Base-by-base conservation (phyloP, 1,140 invertebrate species). In the Parasteatoda tepidariorum region DNA sequence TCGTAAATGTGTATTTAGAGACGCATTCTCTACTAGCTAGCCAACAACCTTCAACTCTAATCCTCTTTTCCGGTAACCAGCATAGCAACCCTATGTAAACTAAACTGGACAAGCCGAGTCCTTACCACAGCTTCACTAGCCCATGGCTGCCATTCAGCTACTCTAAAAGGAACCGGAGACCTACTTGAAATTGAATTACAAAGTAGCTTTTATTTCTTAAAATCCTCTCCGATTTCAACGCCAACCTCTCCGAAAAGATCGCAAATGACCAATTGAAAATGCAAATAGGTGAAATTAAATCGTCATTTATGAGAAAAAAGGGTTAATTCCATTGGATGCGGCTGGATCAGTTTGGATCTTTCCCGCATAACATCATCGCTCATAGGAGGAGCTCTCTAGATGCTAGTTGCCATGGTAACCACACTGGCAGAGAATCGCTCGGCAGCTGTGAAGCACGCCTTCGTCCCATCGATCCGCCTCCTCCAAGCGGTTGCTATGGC, bases 311-410 rank as follows among this genome's bases (percentile, higher is more conserved):
- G 28, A 15, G n/a, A 24, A 61, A 61, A 74, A 74, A 74, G n/a
- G n/a, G 55, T 26, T 59, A 61, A 61, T 74, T 74, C 31, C 33
- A 68, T 68, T 22, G 66, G 66, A 68, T 68, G 26, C n/a, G 6
- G 15, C 24, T 34, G 31, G 2, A n/a, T 9, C 15, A 0, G 13
- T 11, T 9, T 70, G 78, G 78, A 61, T 28, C 66, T 48, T 28
- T 82, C 62, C 67, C 62, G 67, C 30, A 24, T 41, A n/a, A 9
- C 5, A 18, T 28, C 24, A 9, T 13, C 18, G 48, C 41, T 34
- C 48, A 79, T 79, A 68, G 76, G 76, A 79, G 76, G 62, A 68
- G 76, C 66, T 79, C 76, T 79, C 76, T 64, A 79, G 76, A 79
- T 70, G 78, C 78, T 38, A 55, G 78, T 82, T 62, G n/a, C 78